Base-by-base conservation (phyloP, 1,140 invertebrate genomes). In the Telenomus remus region DNA sequence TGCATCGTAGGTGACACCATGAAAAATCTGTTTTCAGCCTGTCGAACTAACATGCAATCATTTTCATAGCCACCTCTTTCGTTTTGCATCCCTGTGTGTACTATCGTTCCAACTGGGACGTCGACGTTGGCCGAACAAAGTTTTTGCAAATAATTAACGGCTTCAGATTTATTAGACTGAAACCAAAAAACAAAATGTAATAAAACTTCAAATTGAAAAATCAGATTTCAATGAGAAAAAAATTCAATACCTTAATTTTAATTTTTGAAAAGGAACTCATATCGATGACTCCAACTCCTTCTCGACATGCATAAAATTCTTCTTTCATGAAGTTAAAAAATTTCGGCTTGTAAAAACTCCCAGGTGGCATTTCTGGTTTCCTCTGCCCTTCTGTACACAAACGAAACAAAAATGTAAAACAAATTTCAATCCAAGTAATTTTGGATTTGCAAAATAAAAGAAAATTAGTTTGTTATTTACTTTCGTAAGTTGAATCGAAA, bases 231-330 rank as follows among this genome's bases (percentile, higher is more conserved):
- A 55, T 53, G 12, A 63, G 43, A 48, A 71, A n/a, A n/a, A n/a
- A n/a, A n/a, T n/a, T n/a, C 49, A 37, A 11, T 86, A 94, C 93
- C 86, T 90, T 92, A 43, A 96, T 90, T 88, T 94, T 92, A 74
- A 95, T 92, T 86, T 96, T 96, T 15, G 93, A 92, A 88, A 95
- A 96, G 7, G 93, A 95, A 34, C 94, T 95, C 91, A 96, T 95
- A 84, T 96, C 95, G 68, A 95, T 92, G 35, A 96, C 89, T 68
- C 93, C 93, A 33, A 95, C 94, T 34, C 92, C 89, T 87, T 95
- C 93, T 54, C 93, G 88, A 80, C 94, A 95, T 2, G 94, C 94
- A 79, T 91, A 86, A 87, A 95, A 96, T 85, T 96, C 95, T 78
- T 92, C 89, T 73, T 90, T 88, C 77, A 95, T 93, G 78, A 90